A percentile compares a stretch with the other conserved stretches of the same genome.
phyloP scores from a whole-genome alignment of 1,140 invertebrate genomes.

The Pseudoatta argentina region DNA sequence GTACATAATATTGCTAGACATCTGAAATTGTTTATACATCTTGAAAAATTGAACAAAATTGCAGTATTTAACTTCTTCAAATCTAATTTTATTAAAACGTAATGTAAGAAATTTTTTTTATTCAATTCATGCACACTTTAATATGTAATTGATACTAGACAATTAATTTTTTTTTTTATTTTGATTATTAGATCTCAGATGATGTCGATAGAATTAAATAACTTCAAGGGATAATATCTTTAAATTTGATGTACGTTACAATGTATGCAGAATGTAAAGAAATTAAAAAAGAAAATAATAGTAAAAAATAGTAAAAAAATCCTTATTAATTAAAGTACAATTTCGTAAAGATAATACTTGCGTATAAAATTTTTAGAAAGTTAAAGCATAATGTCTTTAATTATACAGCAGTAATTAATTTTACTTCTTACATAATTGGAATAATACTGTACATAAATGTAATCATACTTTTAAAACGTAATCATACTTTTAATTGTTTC shows the following conservation, averaged over 20 bases:
- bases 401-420: neutral
- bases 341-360: constrained; percentile 2
- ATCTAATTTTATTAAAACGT: too few species aligned
- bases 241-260: too few species aligned
- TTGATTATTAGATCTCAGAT: too few species aligned
- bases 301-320: neutral
- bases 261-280: too few species aligned
- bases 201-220: too few species aligned
- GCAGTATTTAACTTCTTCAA: neutral
- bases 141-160: too few species aligned
- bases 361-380: neutral
- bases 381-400: neutral
- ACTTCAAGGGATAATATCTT: too few species aligned
- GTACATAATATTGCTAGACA: neutral
- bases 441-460: neutral
- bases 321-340: neutral
- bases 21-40: constrained; percentile 14
- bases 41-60: neutral
- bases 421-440: neutral
- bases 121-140: too few species aligned
- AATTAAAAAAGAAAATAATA: neutral
- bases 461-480: neutral
- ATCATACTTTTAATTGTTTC: neutral
- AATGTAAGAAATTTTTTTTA: too few species aligned
- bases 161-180: too few species aligned